Base-by-base conservation (phyloP, 1,140 invertebrate species). In the Bactericera cockerelli region DNA sequence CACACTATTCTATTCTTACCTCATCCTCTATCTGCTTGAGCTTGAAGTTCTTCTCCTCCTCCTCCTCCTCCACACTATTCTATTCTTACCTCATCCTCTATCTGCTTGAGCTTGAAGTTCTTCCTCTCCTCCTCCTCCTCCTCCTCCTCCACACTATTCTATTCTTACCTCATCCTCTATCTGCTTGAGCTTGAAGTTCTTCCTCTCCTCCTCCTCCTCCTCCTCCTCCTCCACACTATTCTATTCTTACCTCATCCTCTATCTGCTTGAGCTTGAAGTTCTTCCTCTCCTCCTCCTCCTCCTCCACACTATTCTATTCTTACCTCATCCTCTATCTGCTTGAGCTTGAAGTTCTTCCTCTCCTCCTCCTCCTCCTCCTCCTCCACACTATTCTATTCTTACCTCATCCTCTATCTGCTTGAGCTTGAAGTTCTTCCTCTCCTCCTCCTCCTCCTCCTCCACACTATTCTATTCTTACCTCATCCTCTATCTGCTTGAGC, bases 371-470 rank as follows among this genome's bases (percentile, higher is more conserved):
- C n/a, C n/a, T n/a, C n/a, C n/a, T n/a, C n/a, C n/a, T n/a, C n/a
- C n/a, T n/a, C n/a, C n/a, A n/a, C n/a, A n/a, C n/a, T n/a, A n/a
- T n/a, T n/a, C n/a, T n/a, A n/a, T n/a, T 31, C 28, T 31, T 65
- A 72, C 73, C 70, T 75, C 65, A 74, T 85, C 79, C 66, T 86
- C 82, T 1, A 79, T 67, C 69, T 93, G 86, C 65, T 75, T 74
- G 54, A 72, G 65, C 31, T 72, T 66, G 56, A 79, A 71, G 28
- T 31, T 31, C 28, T 31, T 31, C 28, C 28, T 31, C 28, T 31
- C 28, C 3, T 71, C 71, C 61, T 79, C 79, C 66, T 98, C n/a
- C n/a, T n/a, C n/a, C n/a, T n/a, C n/a, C n/a, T n/a, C n/a, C n/a
- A n/a, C n/a, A n/a, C n/a, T n/a, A n/a, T n/a, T n/a, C n/a, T n/a